Base-by-base conservation (phyloP, 1,140 invertebrate genomes). In the Protaetia brevitarsis region DNA sequence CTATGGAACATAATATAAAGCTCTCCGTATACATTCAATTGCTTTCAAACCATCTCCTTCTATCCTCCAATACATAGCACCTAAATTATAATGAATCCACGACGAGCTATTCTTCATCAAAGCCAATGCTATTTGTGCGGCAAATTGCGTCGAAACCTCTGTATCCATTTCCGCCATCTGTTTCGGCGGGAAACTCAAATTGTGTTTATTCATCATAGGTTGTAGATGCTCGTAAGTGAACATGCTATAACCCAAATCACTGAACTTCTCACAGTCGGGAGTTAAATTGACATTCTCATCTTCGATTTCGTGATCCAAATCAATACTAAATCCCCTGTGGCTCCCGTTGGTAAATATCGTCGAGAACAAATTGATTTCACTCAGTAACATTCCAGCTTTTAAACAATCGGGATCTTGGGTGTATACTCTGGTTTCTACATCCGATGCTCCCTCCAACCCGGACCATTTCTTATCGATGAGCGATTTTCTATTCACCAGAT, bases 51-150 rank as follows among this genome's bases (percentile, higher is more conserved):
- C 86, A 76, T 93, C 84, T 26, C 93, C 93, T 73, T 86, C 86
- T 1, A 91, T 87, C 59, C 92, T 83, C 93, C 92, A 95, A 81
- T 91, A 95, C 64, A 94, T 86, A 11, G 91, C 87, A 41, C 90
- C 92, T 73, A 95, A 82, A 76, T 93, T 92, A 73, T 93, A 89
- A 74, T 93, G 86, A 16, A 93, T 81, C 93, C 93, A 95, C 0
- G 91, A 94, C 1, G 87, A 87, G 41, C 82, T 85, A 77, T 95
- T 93, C 75, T 84, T 83, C 63, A 79, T 74, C 7, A 94, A 79
- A 13, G 86, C 85, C 65, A 84, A 80, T 23, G 86, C 84, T 62
- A 89, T 82, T 71, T 84, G 85, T 74, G 86, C 83, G 11, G 85
- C 88, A 82, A 90, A 91, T 72, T 84, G 83, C 69, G 84, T 84